These are phyloP conservation scores for Ichneumoninae sp. DNA, from an alignment of 2,888 invertebrate genomes.

Conservation along the genomic window DNA sequence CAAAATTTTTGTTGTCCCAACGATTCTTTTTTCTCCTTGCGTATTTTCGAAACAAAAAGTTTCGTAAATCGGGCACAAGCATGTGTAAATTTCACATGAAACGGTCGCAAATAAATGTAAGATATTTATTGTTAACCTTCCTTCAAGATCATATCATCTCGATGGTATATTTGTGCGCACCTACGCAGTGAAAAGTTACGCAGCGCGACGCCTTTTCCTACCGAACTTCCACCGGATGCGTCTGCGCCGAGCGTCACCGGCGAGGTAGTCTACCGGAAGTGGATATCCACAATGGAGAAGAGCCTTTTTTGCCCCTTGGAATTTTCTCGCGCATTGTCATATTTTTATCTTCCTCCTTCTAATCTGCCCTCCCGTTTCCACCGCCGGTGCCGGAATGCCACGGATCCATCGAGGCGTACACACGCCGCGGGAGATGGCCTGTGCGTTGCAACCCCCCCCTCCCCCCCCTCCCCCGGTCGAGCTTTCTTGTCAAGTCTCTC, in stretches of 20 bases:
- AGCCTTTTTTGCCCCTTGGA: constrained; percentile 25
- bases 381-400: not conserved
- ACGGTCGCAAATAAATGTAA: not conserved
- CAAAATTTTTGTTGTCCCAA: no score
- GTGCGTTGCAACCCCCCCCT: not conserved
- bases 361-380: not conserved
- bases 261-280: constrained; percentile 61
- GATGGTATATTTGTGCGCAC: not conserved
- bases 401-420: constrained; percentile 28
- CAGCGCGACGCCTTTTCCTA: constrained; percentile 24
- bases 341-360: not conserved
- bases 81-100: no score
- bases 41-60: no score
- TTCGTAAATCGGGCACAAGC: no score
- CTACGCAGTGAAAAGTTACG: constrained; percentile 6
- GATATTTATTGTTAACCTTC: constrained; percentile 4
- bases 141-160: constrained; percentile 21
- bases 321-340: constrained; percentile 21
- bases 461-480: not conserved
- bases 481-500: constrained; percentile 25
- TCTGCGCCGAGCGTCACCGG: constrained; percentile 41
- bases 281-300: constrained; percentile 58
- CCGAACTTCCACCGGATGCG: constrained; percentile 38
- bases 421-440: not conserved
- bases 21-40: no score